A percentile compares a stretch with the other conserved stretches of the same genome.
These are phyloP conservation scores for Lepidocyrtoides sp. DNA, from an alignment of 2,888 invertebrate species.

Conservation along the genomic window DNA sequence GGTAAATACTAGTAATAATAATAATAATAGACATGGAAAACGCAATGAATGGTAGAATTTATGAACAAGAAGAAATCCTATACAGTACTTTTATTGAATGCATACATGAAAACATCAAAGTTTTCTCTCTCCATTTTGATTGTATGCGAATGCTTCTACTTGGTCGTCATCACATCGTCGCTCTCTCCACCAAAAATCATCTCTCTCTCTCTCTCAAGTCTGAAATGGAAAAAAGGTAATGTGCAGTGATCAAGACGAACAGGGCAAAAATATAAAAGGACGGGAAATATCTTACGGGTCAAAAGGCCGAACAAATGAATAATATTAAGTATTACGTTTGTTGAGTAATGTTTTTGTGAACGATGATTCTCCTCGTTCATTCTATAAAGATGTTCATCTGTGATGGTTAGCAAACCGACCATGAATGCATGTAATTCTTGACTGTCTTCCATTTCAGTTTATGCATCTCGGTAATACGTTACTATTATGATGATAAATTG, in stretches of 20 bases:
- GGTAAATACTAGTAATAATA: constrained; percentile 18
- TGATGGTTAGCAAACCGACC: not conserved
- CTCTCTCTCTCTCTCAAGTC: no score
- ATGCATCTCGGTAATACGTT: constrained; percentile 27
- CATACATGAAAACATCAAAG: constrained; percentile 38
- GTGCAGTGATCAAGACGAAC: not conserved
- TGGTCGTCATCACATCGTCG: not conserved
- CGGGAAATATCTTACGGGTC: constrained; percentile 20
- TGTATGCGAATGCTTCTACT: not conserved
- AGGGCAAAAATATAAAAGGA: not conserved
- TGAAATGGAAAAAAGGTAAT: constrained; percentile 18
- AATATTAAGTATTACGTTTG: not conserved
- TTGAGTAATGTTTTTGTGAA: no score
- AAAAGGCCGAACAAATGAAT: constrained; percentile 39
- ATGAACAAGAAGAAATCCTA: constrained; percentile 26
- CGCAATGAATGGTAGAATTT: constrained; percentile 46
- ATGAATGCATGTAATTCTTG: not conserved
- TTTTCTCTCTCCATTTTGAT: not conserved
- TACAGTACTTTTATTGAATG: not conserved
- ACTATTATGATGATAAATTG: constrained; percentile 21
- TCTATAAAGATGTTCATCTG: not conserved
- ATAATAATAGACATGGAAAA: not conserved
- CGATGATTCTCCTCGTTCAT: not conserved
- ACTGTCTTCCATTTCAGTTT: constrained; percentile 9
- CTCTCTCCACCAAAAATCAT: no score